A percentile compares a stretch with the other conserved stretches of the same genome.
Conservation (phyloP, 1,140 invertebrate species). For the Leptonema lineaticorne region DNA sequence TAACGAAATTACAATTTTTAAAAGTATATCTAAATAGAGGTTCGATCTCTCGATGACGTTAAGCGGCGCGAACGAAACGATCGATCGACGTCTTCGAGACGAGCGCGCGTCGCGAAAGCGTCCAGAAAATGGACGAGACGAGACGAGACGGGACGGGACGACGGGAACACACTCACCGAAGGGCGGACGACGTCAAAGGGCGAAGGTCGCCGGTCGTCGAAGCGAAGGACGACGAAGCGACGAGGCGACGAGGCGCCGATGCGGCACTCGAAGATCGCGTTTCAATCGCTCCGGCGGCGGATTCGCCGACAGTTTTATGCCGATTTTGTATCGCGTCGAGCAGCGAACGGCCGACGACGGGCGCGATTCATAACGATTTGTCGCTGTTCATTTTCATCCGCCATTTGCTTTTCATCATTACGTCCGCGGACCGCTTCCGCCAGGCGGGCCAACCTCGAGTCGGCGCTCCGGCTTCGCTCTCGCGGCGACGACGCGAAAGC, state of each 20-base stretch:
- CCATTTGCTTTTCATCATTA: conserved; percentile 39
- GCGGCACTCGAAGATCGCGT: neutral
- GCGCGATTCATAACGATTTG: neutral
- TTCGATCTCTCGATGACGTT: no score
- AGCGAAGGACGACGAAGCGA: neutral
- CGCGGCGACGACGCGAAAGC: neutral
- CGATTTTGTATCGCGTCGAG: neutral
- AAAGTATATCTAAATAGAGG: no score
- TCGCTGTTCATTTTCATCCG: conserved; percentile 38
- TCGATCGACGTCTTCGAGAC: no score
- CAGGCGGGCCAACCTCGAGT: conserved; percentile 17
- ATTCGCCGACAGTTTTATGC: neutral
- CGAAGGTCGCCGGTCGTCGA: neutral
- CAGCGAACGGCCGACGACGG: neutral
- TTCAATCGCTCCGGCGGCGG: neutral
- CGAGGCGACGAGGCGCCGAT: neutral
- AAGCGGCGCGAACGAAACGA: no score
- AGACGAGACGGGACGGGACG: no score
- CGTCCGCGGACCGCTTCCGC: neutral
- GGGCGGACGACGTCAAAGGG: neutral
- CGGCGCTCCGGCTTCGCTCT: neutral
- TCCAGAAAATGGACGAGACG: no score
- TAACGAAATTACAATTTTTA: no score
- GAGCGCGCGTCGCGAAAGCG: no score
- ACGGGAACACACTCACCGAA: no score